Evolutionary conservation across 1,140 invertebrate species (phyloP), one percentile per base, ranked within the genome.

Genomic region (Trichonephila clavata): DNA sequence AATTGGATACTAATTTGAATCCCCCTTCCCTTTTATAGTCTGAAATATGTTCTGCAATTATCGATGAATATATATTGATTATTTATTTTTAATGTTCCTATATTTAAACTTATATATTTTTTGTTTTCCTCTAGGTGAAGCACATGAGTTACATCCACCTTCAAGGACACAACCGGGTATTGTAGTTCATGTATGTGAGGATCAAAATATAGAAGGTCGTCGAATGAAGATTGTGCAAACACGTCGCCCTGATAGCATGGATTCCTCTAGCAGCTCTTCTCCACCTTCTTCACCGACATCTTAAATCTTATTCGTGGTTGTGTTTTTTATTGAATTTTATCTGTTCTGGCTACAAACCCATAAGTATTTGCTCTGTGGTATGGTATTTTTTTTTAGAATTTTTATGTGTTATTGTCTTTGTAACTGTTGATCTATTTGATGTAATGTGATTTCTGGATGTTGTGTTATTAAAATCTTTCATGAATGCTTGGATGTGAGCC

Each of bases 91-190:
- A 24, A 65, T 65, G 10, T n/a, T 65, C 4, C 21, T n/a, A n/a
- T 63, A 6, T n/a, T 10, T 65, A 7, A 21, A 65, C 3, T 65
- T n/a, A 24, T 65, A 24, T 65, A n/a, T 65, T 21, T 5, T 10
- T 63, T 1, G 14, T 63, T 65, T 65, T 7, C 63, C n/a, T 65
- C 57, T 80, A 95, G 95, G 95, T 18, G 95, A 95, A 95, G 97
- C 96, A 95, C 98, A 98, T 95, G 98, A 98, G 96, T 95, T 98
- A 68, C 98, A 98, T 96, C 97, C 98, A 61, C 97, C 97, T 65
- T 97, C 97, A 90, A 97, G 97, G 59, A 97, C 97, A 93, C 98
- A 98, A 95, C 98, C 98, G 39, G 98, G 97, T 32, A 99, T 99
- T 95, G 97, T 99, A 65, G 98, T 99, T 81, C 98, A 99, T 94